These are phyloP conservation scores for Holacanthella duospinosa DNA, from an alignment of 2,888 invertebrate genomes.

Conservation along the genomic window DNA sequence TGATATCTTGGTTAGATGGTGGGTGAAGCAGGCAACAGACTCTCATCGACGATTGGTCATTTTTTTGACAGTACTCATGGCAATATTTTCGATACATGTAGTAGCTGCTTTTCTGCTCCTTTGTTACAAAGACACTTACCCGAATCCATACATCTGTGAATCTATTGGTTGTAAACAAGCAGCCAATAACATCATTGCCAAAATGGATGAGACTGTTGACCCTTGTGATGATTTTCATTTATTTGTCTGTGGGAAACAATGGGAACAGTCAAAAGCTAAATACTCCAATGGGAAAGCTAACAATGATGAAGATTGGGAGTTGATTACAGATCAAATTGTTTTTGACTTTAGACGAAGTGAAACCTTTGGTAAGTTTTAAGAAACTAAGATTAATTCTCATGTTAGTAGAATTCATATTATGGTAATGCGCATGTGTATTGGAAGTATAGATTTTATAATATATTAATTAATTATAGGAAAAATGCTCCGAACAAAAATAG, in stretches of 20 bases:
- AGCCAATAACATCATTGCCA: not conserved
- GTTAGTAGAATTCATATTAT: too few species aligned
- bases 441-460: too few species aligned
- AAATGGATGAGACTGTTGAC: slow-evolving; percentile 3
- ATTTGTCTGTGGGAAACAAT: not conserved
- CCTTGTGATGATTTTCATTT: not conserved
- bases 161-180: not conserved
- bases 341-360: not conserved
- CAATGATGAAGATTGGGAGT: not conserved
- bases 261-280: not conserved
- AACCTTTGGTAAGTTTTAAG: not conserved
- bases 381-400: too few species aligned
- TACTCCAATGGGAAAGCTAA: not conserved
- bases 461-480: not conserved
- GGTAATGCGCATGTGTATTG: too few species aligned
- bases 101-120: too few species aligned
- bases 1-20: too few species aligned
- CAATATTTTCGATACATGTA: too few species aligned
- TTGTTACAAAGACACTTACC: too few species aligned
- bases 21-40: not conserved
- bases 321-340: not conserved
- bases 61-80: too few species aligned
- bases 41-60: too few species aligned
- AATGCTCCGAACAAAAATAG: not conserved
- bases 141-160: not conserved